phyloP scores from a whole-genome alignment of 2,113 vertebrate genomes.

The Epinephelus moara region DNA sequence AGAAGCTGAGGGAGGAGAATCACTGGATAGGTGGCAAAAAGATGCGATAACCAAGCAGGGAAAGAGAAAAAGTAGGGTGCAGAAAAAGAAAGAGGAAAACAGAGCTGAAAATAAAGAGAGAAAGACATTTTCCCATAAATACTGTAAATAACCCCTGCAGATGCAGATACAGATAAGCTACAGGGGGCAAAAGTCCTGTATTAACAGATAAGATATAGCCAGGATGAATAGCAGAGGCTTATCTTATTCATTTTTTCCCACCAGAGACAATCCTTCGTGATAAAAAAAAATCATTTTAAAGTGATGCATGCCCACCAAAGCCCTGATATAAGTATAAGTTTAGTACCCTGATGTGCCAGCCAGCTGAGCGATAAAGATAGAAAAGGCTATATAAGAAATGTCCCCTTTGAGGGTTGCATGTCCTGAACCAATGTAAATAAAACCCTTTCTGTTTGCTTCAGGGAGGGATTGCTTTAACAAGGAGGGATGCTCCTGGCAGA shows the following conservation, averaged over 20 bases:
- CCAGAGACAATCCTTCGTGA: slow-evolving; percentile 30
- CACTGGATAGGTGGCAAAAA: background rate
- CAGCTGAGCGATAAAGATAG: slow-evolving; percentile 61
- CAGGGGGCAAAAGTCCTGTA: slow-evolving; percentile 8
- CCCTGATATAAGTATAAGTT: background rate
- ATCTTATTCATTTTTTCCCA: slow-evolving; percentile 32
- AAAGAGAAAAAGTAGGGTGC: background rate
- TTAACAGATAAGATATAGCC: slow-evolving; percentile 31
- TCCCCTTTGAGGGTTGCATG: slow-evolving; percentile 41
- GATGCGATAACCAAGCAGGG: slow-evolving; percentile 8
- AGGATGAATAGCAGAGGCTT: slow-evolving; percentile 32
- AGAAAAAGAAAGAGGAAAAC: background rate
- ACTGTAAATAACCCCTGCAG: slow-evolving; percentile 15
- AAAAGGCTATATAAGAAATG: slow-evolving; percentile 60
- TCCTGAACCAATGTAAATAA: slow-evolving; percentile 46
- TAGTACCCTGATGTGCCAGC: slow-evolving; percentile 27
- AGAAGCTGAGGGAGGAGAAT: slow-evolving; percentile 16
- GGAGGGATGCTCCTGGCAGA: slow-evolving; percentile 28
- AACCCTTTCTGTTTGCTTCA: slow-evolving; percentile 46
- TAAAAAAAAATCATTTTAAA: slow-evolving; percentile 45
- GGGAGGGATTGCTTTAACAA: slow-evolving; percentile 54
- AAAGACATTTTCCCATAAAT: background rate
- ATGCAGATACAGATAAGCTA: slow-evolving; percentile 25
- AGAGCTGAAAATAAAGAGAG: background rate
- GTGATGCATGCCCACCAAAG: slow-evolving; percentile 27